Base-by-base conservation (phyloP, 2,113 vertebrate species). In the Hiodon alosoides region DNA sequence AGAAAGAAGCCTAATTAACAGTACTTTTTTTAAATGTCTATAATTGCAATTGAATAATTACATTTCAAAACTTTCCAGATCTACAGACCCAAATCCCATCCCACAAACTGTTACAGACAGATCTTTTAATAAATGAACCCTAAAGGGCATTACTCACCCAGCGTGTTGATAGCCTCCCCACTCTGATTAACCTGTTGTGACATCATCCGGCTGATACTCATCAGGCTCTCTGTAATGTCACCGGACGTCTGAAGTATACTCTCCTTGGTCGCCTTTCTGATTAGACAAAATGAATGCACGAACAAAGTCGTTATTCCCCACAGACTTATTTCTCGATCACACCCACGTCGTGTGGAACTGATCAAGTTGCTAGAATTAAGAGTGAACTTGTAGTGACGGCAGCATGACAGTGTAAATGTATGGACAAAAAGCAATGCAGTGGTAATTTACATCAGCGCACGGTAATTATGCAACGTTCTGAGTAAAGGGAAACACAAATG, bases 151-250 rank as follows among this genome's bases (percentile, higher is more conserved):
- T 5, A 14, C 8, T 83, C 81, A 98, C 96, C 95, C 80, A 98
- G 85, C 0, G 89, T 90, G 51, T 92, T 89, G 80, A 97, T 91
- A 0, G 91, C 88, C 80, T 97, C 95, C 80, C 96, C 92, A 0
- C 93, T 98, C 88, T 96, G 95, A 81, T 93, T 91, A 54, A 98
- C 96, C 80, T 97, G 94, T 81, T 97, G 94, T 0, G 95, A 86
- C 96, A 98, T 98, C 95, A 97, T 93, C 78, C 95, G 92, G 85
- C 95, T 96, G 86, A 98, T 91, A 4, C 92, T 90, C 95, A 97
- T 96, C 84, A 98, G 89, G 62, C 84, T 96, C 87, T 96, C 96
- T 0, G 96, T 98, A 88, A 98, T 96, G 86, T 85, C 84, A 75
- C 95, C 93, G 31, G 93, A 93, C 0, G 91, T 94, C 84, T 96